Percentiles rank a stretch among this genome's conserved stretches.
Conservation (phyloP, 2,888 invertebrate genomes). For the Atethmia centrago region DNA sequence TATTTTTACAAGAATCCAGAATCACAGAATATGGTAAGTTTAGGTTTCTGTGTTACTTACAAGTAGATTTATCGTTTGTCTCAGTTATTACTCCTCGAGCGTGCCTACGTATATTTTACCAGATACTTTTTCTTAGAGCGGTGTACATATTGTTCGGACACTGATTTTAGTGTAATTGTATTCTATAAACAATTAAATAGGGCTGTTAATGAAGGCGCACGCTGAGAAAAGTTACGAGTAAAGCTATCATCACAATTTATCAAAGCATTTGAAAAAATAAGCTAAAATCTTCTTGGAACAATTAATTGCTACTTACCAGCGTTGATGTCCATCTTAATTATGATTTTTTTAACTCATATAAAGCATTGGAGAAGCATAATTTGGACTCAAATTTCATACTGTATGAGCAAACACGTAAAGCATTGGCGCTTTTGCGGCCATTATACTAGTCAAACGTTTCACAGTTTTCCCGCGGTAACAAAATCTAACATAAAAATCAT, state of each 20-base stretch:
- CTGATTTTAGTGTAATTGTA: constrained; percentile 35
- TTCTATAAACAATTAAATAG: constrained; percentile 33
- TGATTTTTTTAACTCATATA: constrained; percentile 74
- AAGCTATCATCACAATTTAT: constrained; percentile 64
- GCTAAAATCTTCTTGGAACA: constrained; percentile 49
- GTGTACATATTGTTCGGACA: constrained; percentile 21
- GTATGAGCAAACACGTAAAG: constrained; percentile 85
- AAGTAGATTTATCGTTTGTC: constrained; percentile 50
- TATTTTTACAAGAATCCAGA: constrained; percentile 35
- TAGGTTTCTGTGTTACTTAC: constrained; percentile 44
- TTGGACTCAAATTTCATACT: constrained; percentile 78
- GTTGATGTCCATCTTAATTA: constrained; percentile 88
- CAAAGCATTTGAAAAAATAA: constrained; percentile 61
- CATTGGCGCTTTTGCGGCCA: constrained; percentile 90
- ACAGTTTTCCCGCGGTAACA: constrained; percentile 89
- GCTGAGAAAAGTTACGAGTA: constrained; percentile 61
- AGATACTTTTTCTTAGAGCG: constrained; percentile 28
- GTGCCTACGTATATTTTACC: constrained; percentile 38
- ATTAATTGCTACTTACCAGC: constrained; percentile 81
- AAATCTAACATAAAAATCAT: constrained; percentile 64
- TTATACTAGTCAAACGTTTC: constrained; percentile 88
- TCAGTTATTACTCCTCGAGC: constrained; percentile 28
- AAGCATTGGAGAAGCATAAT: constrained; percentile 74
- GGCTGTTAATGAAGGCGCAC: constrained; percentile 45
- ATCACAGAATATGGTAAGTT: constrained; percentile 62